phyloP scores from a whole-genome alignment of 2,888 invertebrate genomes.

The Ochlodes sylvanus region DNA sequence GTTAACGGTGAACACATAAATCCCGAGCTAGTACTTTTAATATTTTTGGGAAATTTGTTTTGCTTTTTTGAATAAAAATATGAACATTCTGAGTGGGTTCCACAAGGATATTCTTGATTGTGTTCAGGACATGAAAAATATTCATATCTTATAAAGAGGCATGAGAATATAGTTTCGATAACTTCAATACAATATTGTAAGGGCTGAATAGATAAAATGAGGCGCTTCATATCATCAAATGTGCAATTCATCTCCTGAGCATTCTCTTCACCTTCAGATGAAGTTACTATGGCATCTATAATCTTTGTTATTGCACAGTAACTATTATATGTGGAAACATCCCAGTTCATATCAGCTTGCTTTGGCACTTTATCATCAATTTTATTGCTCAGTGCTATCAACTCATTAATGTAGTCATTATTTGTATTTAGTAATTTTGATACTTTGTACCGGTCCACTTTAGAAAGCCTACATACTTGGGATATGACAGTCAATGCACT shows the following conservation, averaged over 20 bases:
- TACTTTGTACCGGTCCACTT: conserved; percentile 80
- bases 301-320: conserved; percentile 81
- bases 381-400: conserved; percentile 61
- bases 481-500: conserved; percentile 81
- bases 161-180: conserved; percentile 89
- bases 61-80: conserved; percentile 80
- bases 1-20: conserved; percentile 86
- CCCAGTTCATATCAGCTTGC: conserved; percentile 66
- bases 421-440: conserved; percentile 76
- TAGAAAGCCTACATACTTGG: conserved; percentile 78
- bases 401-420: conserved; percentile 72
- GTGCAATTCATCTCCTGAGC: conserved; percentile 68
- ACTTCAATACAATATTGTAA: conserved; percentile 84
- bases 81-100: conserved; percentile 78
- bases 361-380: conserved; percentile 51
- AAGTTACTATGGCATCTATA: conserved; percentile 76
- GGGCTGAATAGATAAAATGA: conserved; percentile 77
- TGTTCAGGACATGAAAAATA: conserved; percentile 84
- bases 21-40: conserved; percentile 64
- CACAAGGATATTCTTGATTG: conserved; percentile 72
- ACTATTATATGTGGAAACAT: conserved; percentile 78
- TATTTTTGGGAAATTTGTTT: conserved; percentile 55
- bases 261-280: conserved; percentile 63
- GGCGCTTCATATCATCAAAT: conserved; percentile 76
- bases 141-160: conserved; percentile 88